Evolutionary conservation across 2,113 vertebrate genomes (phyloP).

Genomic region (Boleophthalmus pectinirostris): DNA sequence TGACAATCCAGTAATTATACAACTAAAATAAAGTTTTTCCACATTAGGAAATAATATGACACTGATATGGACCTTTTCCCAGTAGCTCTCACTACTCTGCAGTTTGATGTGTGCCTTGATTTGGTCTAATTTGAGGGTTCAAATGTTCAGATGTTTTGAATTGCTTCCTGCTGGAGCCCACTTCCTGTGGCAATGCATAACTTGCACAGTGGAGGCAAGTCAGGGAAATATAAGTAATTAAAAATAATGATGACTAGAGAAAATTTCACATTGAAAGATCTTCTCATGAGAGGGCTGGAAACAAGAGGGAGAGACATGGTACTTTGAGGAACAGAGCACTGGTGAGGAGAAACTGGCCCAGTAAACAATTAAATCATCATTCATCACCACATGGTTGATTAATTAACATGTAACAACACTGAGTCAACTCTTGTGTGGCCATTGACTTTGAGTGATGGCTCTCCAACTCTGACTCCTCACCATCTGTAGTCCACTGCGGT

Average conservation of each 20-base stretch:
- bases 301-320: slow-evolving; percentile 14
- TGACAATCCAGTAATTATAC: background rate
- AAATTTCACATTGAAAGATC: slow-evolving; percentile 16
- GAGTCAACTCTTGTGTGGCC: slow-evolving; percentile 6
- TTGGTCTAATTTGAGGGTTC: slow-evolving; percentile 45
- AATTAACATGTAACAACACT: slow-evolving; percentile 23
- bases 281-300: slow-evolving; percentile 14
- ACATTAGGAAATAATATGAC: background rate
- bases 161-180: slow-evolving; percentile 40
- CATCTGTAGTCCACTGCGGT: background rate
- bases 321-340: slow-evolving; percentile 23
- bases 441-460: slow-evolving; percentile 11
- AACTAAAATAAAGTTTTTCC: background rate
- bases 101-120: slow-evolving; percentile 37
- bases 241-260: slow-evolving; percentile 55
- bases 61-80: background rate
- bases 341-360: slow-evolving; percentile 15
- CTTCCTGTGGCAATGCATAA: slow-evolving; percentile 31
- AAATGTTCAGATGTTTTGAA: slow-evolving; percentile 39
- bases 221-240: slow-evolving; percentile 37
- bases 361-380: slow-evolving; percentile 13
- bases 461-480: background rate
- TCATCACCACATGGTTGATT: slow-evolving; percentile 14
- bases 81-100: slow-evolving; percentile 15
- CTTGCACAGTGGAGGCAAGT: slow-evolving; percentile 30